Base-by-base conservation (phyloP, 2,888 invertebrate genomes). In the Macrophya alboannulata region DNA sequence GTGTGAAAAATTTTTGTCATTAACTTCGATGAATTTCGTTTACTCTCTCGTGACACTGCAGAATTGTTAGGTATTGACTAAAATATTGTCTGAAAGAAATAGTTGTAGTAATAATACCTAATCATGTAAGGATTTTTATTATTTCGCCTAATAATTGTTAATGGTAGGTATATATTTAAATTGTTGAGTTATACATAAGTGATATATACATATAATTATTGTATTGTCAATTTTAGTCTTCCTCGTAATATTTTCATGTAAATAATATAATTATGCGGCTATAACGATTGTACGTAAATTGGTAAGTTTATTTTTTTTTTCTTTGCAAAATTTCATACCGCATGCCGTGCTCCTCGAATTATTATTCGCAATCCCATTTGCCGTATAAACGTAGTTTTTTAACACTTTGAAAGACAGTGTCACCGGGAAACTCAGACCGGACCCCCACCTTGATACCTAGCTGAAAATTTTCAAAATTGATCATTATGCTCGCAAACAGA, bases 181-280 rank as follows among this genome's bases (percentile, higher is more conserved):
- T 55, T 55, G 55, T 55, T 55, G 55, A 55, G 55, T 55, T 55
- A 55, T n/a, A 17, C 17, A n/a, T 55, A 8, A 55, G 55, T 55
- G n/a, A 55, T 55, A 55, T 55, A 31, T 3, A 31, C 3, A 31
- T 31, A 31, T 31, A 31, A 31, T 55, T 55, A 55, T 55, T 55
- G 55, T 55, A 55, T n/a, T 55, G 55, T 55, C 55, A 55, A 55
- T 55, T 55, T 55, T 55, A 55, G 55, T 55, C 55, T 55, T 55
- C 55, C 55, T 55, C n/a, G 55, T 55, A n/a, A 55, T 55, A 55
- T 55, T 55, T 55, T 55, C n/a, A n/a, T 55, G 55, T 55, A 55
- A 55, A 55, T 55, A 55, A 43, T 43, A 55, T 55, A 55, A 55
- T 55, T 55, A 55, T 55, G 31, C 31, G 31, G 31, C 31, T n/a